Percentiles rank a stretch among this genome's conserved stretches.
Conservation (phyloP, 1,140 invertebrate species). For the Hyles euphorbiae region DNA sequence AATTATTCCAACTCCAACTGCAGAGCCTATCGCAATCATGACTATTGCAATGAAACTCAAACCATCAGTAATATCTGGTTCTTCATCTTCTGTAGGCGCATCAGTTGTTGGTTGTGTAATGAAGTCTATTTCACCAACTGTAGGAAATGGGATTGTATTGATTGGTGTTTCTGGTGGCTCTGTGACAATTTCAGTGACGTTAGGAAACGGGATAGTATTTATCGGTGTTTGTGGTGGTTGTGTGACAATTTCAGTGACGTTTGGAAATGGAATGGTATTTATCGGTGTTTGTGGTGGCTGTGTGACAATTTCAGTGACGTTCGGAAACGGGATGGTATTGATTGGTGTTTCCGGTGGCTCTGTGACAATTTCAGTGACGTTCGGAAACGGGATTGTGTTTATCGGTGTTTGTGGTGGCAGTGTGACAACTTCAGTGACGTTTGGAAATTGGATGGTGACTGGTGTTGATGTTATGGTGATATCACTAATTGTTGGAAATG, state of each 20-base stretch:
- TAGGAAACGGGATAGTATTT: constrained; percentile 6
- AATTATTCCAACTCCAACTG: no score
- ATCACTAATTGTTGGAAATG: background rate
- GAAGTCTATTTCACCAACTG: background rate
- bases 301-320: background rate
- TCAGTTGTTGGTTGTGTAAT: constrained; percentile 6
- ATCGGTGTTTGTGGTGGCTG: background rate
- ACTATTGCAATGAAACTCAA: constrained; percentile 1
- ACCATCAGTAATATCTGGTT: background rate
- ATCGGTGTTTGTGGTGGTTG: background rate
- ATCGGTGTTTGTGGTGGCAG: background rate
- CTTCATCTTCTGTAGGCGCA: background rate
- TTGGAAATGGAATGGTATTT: constrained; percentile 1
- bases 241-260: constrained; percentile 4
- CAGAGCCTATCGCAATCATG: background rate
- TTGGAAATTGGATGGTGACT: background rate
- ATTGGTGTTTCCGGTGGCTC: background rate
- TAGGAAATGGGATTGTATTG: constrained; percentile 1
- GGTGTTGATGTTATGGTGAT: background rate
- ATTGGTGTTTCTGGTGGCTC: constrained; percentile 3
- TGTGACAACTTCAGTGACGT: constrained; percentile 2
- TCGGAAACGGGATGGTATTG: background rate
- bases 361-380: background rate
- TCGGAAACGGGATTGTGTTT: background rate
- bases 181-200: constrained; percentile 2